These are phyloP conservation scores for Coelinius sp. DNA, from an alignment of 2,888 invertebrate species.

Conservation along the genomic window DNA sequence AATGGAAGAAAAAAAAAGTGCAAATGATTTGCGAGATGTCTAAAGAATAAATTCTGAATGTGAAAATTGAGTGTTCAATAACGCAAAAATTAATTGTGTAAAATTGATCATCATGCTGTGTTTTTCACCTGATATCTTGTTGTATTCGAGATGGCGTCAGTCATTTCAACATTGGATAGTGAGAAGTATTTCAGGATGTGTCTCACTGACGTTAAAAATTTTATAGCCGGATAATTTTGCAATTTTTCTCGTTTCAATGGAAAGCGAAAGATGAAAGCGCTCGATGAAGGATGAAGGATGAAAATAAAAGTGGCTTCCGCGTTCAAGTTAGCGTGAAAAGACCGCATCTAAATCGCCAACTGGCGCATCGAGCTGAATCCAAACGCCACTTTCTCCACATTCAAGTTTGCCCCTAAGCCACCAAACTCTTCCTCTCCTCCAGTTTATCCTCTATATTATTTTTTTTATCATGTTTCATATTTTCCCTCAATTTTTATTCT, in stretches of 20 bases:
- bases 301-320: conserved; percentile 41
- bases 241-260: conserved; percentile 16
- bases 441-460: conserved; percentile 7
- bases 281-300: conserved; percentile 37
- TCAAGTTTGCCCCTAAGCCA: conserved; percentile 18
- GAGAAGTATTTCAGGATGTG: background rate
- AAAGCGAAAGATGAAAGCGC: conserved; percentile 37
- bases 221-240: background rate
- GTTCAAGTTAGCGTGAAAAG: conserved; percentile 40
- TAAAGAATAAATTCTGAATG: background rate
- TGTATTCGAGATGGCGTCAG: background rate
- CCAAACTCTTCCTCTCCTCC: conserved; percentile 20
- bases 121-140: background rate
- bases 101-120: background rate
- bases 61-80: background rate
- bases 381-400: conserved; percentile 36
- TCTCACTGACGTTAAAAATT: background rate
- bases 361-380: conserved; percentile 33
- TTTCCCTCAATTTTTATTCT: background rate
- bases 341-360: conserved; percentile 36
- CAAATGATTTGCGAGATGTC: too few relatives aligned
- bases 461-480: background rate
- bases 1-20: too few relatives aligned
- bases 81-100: background rate
- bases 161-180: background rate